Percentiles rank a stretch among this genome's conserved stretches.
These are phyloP conservation scores for Cavia porcellus DNA, from an alignment of 2,113 vertebrate genomes.

Conservation along the genomic window DNA sequence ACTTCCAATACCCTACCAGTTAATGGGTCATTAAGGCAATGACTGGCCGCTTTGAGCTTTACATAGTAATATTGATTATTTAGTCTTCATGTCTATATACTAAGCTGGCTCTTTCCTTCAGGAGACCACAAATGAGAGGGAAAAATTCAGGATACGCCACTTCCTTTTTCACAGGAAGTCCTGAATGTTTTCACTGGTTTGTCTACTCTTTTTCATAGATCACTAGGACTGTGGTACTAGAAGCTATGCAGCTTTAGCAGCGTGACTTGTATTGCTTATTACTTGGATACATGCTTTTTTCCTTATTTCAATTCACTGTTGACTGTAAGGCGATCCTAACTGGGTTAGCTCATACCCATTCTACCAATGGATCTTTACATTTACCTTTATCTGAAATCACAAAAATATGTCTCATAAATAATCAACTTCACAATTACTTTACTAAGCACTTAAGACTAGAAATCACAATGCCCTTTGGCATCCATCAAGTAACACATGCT, in stretches of 20 bases:
- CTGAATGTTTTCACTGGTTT: neutral
- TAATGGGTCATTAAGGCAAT: neutral
- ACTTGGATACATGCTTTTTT: neutral
- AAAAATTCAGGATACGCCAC: neutral
- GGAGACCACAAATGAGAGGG: neutral
- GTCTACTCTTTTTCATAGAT: neutral
- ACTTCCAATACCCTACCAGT: neutral
- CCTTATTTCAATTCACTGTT: neutral
- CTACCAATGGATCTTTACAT: neutral
- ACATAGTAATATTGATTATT: neutral
- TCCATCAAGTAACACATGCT: neutral
- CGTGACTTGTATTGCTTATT: neutral
- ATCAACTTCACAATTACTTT: neutral
- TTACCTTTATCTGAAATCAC: neutral
- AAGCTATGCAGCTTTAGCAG: neutral
- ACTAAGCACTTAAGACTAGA: neutral
- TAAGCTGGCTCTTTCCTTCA: neutral
- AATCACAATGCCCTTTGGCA: neutral
- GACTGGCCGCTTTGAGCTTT: neutral
- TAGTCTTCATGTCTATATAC: neutral
- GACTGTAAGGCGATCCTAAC: rapidly evolving
- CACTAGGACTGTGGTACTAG: too few species aligned
- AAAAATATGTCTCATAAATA: neutral
- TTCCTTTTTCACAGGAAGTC: neutral
- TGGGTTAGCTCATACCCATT: neutral